Conservation (phyloP, 2,797 vertebrate species). For the Sciaenops ocellatus region DNA sequence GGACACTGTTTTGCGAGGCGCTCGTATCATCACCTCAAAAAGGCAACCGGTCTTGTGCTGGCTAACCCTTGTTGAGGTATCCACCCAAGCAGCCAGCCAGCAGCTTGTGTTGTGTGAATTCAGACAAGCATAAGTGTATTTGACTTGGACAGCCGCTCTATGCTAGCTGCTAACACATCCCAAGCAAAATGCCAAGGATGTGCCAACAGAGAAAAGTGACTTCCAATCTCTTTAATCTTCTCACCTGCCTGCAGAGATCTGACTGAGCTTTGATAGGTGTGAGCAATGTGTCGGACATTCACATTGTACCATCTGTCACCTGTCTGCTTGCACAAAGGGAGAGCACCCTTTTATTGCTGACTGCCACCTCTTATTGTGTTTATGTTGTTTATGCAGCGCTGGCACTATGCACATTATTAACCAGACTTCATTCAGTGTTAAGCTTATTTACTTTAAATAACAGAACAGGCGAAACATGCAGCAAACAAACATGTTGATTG, state of each 20-base stretch:
- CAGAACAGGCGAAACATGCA: neutral
- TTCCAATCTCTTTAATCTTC: slow-evolving; percentile 59
- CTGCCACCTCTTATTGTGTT: slow-evolving; percentile 9
- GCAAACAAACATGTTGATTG: neutral
- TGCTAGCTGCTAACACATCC: slow-evolving; percentile 31
- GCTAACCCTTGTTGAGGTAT: neutral
- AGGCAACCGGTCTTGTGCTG: neutral
- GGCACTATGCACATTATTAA: neutral
- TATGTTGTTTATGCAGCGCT: neutral
- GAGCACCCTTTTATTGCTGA: neutral
- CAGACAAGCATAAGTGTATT: slow-evolving; percentile 24
- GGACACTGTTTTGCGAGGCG: neutral
- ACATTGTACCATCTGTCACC: slow-evolving; percentile 49
- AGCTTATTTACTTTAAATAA: neutral
- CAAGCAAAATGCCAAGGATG: slow-evolving; percentile 32
- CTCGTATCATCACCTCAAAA: neutral
- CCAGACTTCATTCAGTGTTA: neutral
- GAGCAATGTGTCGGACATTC: slow-evolving; percentile 36
- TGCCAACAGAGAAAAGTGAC: slow-evolving; percentile 55
- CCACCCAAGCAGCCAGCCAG: neutral
- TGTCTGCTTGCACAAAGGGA: slow-evolving; percentile 41
- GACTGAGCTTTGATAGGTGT: slow-evolving; percentile 54
- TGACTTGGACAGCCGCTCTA: slow-evolving; percentile 28
- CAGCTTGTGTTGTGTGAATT: slow-evolving; percentile 11
- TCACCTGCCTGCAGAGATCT: slow-evolving; percentile 44